Base-by-base conservation (phyloP, 2,888 invertebrate genomes). In the Vesta saturnalis region DNA sequence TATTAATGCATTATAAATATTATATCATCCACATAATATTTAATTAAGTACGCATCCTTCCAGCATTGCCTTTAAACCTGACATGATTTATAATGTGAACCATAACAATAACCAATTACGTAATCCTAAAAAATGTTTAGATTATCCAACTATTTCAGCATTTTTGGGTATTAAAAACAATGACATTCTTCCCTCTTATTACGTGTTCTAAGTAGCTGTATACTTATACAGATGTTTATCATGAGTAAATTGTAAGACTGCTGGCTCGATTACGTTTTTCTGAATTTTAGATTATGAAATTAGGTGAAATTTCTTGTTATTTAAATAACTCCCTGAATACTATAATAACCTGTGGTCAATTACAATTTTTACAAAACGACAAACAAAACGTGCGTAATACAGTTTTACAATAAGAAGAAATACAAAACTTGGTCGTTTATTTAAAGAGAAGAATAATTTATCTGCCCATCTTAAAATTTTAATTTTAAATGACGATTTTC, bases 171-270 rank as follows among this genome's bases (percentile, higher is more conserved):
- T 55, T 22, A 60, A 57, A 64, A 67, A 72, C 69, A 72, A 70
- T 67, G 63, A 60, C 60, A 70, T 67, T 70, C 67, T 54, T 60
- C 46, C n/a, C 54, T 66, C 67, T 71, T 67, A 62, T 72, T 71
- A 70, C 72, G 60, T 68, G n/a, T n/a, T 70, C 52, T 71, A 71
- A 61, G 64, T 73, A 74, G 72, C 73, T 74, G 61, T 72, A 70
- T 75, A 75, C 74, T 75, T 75, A 74, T 72, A 75, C 73, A 72
- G 73, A 75, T 73, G 68, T 62, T 72, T 72, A 75, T 75, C 73
- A 71, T n/a, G 62, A 21, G 66, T 69, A 68, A 71, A 62, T 67
- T 72, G 71, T 63, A 55, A 64, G 61, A 64, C 60, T 62, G 67
- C 66, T 58, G 64, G 55, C 58, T 60, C 67, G 62, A 69, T 72